Base-by-base conservation (phyloP, 1,140 invertebrate genomes). In the Eumaeus atala region DNA sequence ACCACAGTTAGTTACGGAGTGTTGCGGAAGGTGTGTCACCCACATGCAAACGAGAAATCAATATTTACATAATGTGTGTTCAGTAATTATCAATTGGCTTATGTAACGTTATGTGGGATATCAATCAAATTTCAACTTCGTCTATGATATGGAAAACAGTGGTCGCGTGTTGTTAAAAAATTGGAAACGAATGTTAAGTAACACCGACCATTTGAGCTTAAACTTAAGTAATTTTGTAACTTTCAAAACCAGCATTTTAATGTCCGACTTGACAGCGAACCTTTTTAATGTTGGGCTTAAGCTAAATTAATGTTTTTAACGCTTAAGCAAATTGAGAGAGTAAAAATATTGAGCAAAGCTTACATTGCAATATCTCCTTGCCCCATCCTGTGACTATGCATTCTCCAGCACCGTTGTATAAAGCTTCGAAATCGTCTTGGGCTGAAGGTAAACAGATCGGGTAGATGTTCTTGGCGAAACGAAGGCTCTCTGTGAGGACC, bases 371-470 rank as follows among this genome's bases (percentile, higher is more conserved):
- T 17, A 94, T 91, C 58, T 90, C 88, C 74, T 95, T 95, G 53
- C 94, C 94, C 94, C 94, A 95, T 49, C 94, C 94, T 48, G 94
- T 94, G 4, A 92, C 91, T 4, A 94, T 91, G 64, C 94, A 95
- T 40, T 91, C 89, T 42, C 91, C 91, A 18, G 75, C 87, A 1
- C 82, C 78, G 58, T 75, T 77, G 69, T 83, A 87, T 65, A 74
- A 85, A 3, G 71, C 82, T 58, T 80, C 73, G 55, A 75, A 70
- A 59, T 70, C 82, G 36, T 87, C 88, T 2, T 83, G 75, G 3
- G 74, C 61, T 6, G 75, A 66, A 11, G 90, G 89, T 12, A 96
- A 77, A 71, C 95, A 96, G 11, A 96, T 91, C 0, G 91, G 91
- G 55, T 92, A 91, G 47, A 96, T 91, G 66, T 95, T 93, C 33